Base-by-base conservation (phyloP, 1,140 invertebrate species). In the Agrilus planipennis region DNA sequence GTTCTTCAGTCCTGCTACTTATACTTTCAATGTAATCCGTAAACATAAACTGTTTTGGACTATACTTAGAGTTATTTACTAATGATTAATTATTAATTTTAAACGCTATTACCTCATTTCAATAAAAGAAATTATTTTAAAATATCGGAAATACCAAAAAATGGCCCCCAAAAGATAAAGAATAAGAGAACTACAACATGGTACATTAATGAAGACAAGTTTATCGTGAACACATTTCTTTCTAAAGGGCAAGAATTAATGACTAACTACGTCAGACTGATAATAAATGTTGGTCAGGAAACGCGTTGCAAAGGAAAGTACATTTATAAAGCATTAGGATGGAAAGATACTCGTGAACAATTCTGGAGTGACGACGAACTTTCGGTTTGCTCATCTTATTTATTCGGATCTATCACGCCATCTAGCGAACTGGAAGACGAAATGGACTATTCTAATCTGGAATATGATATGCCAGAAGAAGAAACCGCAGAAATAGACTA, bases 221-320 rank as follows among this genome's bases (percentile, higher is more conserved):
- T 11, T 25, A 25, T 25, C 22, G 5, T 25, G 9, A 34, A 4
- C 15, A 25, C 22, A 0, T 29, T 22, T 32, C 7, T 6, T 31
- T 44, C 43, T 35, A 27, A n/a, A 51, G 52, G 52, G 17, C 42
- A 50, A 36, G 49, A 54, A 38, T 21, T 50, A 12, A 52, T 54
- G 35, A 45, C 39, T 1, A 42, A 44, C 27, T 55, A 51, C 23
- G 39, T 44, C 2, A 10, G 39, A n/a, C 29, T 52, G 21, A 39
- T 52, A n/a, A 17, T 34, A 36, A 36, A 45, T 19, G 38, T 39
- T 17, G 49, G 41, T 9, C 38, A 37, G 28, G 14, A 34, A 12
- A 40, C 25, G 18, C 6, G 3, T 1, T 34, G 39, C 12, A 37
- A 45, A 14, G 37, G 31, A 12, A 31, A 41, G 18, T 37, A 40